Evolutionary conservation across 1,140 invertebrate genomes (phyloP).

Genomic region (Drosophila nikananu): DNA sequence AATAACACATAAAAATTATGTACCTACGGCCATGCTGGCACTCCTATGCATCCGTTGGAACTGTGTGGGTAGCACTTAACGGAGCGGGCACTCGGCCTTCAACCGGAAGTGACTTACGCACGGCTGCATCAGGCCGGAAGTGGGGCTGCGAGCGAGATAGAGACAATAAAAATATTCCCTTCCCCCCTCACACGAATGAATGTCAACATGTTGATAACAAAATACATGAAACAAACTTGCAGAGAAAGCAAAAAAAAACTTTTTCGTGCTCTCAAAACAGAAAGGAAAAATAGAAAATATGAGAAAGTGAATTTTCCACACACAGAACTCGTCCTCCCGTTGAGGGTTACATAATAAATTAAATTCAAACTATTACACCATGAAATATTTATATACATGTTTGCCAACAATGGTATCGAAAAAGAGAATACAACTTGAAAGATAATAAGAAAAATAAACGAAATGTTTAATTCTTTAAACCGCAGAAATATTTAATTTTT

Average conservation of each 20-base stretch:
- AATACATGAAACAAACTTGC: conserved; percentile 41
- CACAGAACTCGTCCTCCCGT: conserved; percentile 1
- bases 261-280: conserved; percentile 19
- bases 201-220: conserved; percentile 82
- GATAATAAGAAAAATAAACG: conserved; percentile 14
- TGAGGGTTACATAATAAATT: conserved; percentile 40
- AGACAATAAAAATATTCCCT: conserved; percentile 4
- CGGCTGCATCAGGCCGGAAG: conserved; percentile 75
- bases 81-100: conserved; percentile 45
- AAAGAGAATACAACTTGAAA: background rate
- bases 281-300: conserved; percentile 25
- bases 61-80: conserved; percentile 38
- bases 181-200: conserved; percentile 44
- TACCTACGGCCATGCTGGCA: background rate
- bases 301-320: conserved; percentile 7
- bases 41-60: background rate
- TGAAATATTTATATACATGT: conserved; percentile 2
- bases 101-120: conserved; percentile 75
- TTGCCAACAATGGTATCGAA: conserved; percentile 1
- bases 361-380: conserved; percentile 7
- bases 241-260: conserved; percentile 26
- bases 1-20: conserved; percentile 65
- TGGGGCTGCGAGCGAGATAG: conserved; percentile 25
- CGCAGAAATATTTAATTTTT: background rate
- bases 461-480: background rate